Conservation (phyloP, 2,113 vertebrate genomes). For the Dipodomys spectabilis region DNA sequence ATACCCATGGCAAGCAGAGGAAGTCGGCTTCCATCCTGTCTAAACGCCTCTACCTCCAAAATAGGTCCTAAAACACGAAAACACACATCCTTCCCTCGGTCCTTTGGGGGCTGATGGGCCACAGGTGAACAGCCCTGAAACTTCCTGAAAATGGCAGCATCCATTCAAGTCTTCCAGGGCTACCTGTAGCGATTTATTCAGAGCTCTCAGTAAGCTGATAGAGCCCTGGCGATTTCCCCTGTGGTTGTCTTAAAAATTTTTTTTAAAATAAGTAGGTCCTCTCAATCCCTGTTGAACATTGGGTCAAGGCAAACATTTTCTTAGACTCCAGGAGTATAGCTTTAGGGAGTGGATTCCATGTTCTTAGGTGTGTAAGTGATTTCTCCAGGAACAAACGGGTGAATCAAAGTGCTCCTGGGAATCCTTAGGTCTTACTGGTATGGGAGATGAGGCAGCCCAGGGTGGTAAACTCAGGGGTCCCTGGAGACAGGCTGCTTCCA, state of each 20-base stretch:
- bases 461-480: neutral
- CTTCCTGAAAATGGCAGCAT: slow-evolving; percentile 1
- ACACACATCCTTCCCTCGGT: neutral
- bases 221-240: neutral
- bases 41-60: slow-evolving; percentile 48
- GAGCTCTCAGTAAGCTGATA: neutral
- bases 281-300: neutral
- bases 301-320: slow-evolving; percentile 28
- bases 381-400: neutral
- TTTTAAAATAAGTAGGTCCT: slow-evolving; percentile 44
- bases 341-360: neutral
- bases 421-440: neutral
- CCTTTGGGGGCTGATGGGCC: neutral
- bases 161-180: neutral
- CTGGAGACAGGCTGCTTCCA: neutral
- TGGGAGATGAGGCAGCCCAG: neutral
- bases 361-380: neutral
- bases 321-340: slow-evolving; percentile 28
- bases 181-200: slow-evolving; percentile 44
- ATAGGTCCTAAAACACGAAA: slow-evolving; percentile 55
- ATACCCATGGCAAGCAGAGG: slow-evolving; percentile 3
- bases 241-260: slow-evolving; percentile 23
- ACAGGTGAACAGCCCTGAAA: neutral
- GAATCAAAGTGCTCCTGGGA: neutral
- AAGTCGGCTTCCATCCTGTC: slow-evolving; percentile 51